These are phyloP conservation scores for Trochalopteron elliotii DNA, from an alignment of 2,113 vertebrate species.

Conservation along the genomic window DNA sequence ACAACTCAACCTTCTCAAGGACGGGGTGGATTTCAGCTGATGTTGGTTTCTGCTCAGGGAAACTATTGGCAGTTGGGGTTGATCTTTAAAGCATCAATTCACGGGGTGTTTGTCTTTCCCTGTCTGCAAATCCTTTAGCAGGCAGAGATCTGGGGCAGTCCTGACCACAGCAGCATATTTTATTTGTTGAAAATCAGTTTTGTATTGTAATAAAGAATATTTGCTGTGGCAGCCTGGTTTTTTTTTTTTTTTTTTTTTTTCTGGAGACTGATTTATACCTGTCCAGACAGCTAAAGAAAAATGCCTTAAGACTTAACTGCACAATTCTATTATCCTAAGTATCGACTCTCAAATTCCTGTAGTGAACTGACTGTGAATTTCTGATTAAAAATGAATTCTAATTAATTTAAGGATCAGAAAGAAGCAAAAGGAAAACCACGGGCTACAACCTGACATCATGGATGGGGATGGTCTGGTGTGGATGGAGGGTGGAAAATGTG, in stretches of 20 bases:
- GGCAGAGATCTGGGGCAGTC: background rate
- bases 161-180: constrained; percentile 51
- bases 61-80: background rate
- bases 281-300: constrained; percentile 30
- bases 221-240: background rate
- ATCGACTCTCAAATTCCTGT: background rate
- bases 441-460: fast-evolving
- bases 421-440: background rate
- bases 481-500: fast-evolving
- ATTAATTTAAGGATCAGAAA: background rate
- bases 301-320: background rate
- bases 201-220: constrained; percentile 47
- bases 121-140: constrained; percentile 31
- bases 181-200: constrained; percentile 51
- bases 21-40: background rate
- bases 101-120: background rate
- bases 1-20: background rate
- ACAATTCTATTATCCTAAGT: background rate
- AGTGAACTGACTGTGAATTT: constrained; percentile 11
- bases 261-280: constrained; percentile 34
- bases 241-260: background rate
- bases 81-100: constrained; percentile 22
- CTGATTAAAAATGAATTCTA: constrained; percentile 10
- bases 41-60: background rate
- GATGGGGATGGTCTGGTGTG: background rate